phyloP scores from a whole-genome alignment of 2,888 invertebrate genomes.

The Pheosia gnoma region DNA sequence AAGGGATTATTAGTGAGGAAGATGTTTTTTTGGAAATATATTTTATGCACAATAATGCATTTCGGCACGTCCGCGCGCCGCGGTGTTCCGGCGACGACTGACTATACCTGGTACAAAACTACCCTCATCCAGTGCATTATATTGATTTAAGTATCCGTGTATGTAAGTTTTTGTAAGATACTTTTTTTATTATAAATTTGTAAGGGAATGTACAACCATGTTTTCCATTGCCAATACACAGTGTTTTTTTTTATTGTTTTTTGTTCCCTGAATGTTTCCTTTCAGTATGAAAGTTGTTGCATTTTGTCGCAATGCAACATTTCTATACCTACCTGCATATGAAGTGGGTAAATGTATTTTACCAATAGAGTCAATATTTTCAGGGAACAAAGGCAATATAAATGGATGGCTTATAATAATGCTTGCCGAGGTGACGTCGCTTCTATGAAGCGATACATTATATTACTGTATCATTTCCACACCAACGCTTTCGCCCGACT shows the following conservation, averaged over 20 bases:
- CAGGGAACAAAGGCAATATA: neutral
- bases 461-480: slow-evolving; percentile 30
- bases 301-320: no score
- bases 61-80: slow-evolving; percentile 58
- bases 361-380: no score
- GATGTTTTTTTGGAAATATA: slow-evolving; percentile 49
- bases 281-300: no score
- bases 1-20: slow-evolving; percentile 59
- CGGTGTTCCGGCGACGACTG: slow-evolving; percentile 57
- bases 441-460: slow-evolving; percentile 72
- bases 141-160: slow-evolving; percentile 65
- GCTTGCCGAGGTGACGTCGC: slow-evolving; percentile 70
- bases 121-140: slow-evolving; percentile 78
- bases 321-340: no score
- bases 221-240: slow-evolving; percentile 34
- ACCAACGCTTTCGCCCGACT: slow-evolving; percentile 24
- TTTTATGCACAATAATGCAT: slow-evolving; percentile 75
- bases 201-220: slow-evolving; percentile 64
- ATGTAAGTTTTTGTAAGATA: slow-evolving; percentile 75
- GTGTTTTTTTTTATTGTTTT: neutral
- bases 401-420: slow-evolving; percentile 22
- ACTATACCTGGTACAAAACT: slow-evolving; percentile 73
- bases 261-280: neutral
- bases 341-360: no score
- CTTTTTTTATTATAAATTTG: slow-evolving; percentile 57